A percentile compares a stretch with the other conserved stretches of the same genome.
These are phyloP conservation scores for Ageneiosus marmoratus DNA, from an alignment of 2,113 vertebrate genomes.

Conservation along the genomic window DNA sequence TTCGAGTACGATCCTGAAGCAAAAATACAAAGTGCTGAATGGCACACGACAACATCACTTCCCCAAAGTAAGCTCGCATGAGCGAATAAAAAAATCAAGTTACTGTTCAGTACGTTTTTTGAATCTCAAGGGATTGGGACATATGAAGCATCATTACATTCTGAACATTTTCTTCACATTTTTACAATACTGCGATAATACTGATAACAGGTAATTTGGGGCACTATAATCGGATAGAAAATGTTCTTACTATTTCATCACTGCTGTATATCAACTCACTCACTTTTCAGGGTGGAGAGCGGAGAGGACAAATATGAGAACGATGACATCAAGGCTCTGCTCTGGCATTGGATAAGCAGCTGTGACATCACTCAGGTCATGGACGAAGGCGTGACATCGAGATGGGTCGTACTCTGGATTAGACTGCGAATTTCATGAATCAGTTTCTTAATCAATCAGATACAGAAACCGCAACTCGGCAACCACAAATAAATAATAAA, in stretches of 20 bases:
- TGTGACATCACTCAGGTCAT: constrained; percentile 82
- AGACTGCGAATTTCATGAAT: constrained; percentile 68
- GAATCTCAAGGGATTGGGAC: no score
- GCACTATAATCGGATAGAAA: no score
- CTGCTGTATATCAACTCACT: constrained; percentile 51
- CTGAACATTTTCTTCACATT: no score
- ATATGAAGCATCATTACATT: no score
- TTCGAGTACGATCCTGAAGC: no score
- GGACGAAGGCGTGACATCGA: constrained; percentile 92
- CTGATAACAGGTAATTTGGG: no score
- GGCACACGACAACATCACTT: no score
- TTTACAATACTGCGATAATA: no score
- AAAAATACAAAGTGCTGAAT: no score
- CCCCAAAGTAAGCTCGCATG: no score
- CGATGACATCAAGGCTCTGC: constrained; percentile 83
- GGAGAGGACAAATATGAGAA: constrained; percentile 96
- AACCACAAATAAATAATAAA: background rate
- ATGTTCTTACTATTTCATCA: background rate
- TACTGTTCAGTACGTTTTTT: no score
- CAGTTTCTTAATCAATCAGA: constrained; percentile 3
- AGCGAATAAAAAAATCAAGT: no score
- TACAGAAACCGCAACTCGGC: background rate
- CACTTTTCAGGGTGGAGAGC: constrained; percentile 91
- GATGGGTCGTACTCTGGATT: constrained; percentile 82
- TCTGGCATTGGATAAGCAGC: constrained; percentile 81